Evolutionary conservation across 2,888 invertebrate species (phyloP), one percentile per base, ranked within the genome.

Genomic region (Andrena bicolor): DNA sequence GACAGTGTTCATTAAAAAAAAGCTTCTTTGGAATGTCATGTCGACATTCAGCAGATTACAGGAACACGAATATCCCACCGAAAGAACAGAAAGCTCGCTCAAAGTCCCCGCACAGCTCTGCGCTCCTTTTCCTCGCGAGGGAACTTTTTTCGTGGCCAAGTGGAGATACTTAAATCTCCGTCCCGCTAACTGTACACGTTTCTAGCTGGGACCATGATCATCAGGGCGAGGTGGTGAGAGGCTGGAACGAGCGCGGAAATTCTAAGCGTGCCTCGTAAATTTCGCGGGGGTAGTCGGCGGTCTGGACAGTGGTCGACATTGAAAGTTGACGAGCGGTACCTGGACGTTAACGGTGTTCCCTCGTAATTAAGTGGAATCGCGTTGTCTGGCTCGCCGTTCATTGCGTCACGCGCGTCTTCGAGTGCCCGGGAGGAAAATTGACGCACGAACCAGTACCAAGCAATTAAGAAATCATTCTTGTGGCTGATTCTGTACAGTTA

Each of bases 321-420:
- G 84, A 86, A 88, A 88, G 88, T 88, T 88, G 80, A 85, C 82
- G 81, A 89, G 88, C 87, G 86, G 87, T 89, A 86, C 82, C 83
- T 80, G 74, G 76, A 81, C 86, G 81, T 88, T 90, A 90, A 90
- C 90, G 89, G 90, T 89, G 83, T 88, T 76, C 87, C 87, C 56
- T 26, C 56, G 84, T 89, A 89, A 90, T 90, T 90, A 90, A 90
- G 82, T 82, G 81, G 86, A 88, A 86, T 83, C 80, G 64, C 41
- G 41, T 41, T 73, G 85, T 70, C 76, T 58, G 60, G 7, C 20
- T 49, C 35, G 51, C 13, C 41, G 65, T 28, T 65, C 35, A 74
- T 76, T 72, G 30, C 76, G 76, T 76, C 77, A 69, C 65, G 80
- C 79, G 80, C 80, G 51, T 61, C 72, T 83, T 32, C 35, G 28